Evolutionary conservation across 2,113 vertebrate genomes (phyloP).

Genomic region (Triplophysa siluroides): DNA sequence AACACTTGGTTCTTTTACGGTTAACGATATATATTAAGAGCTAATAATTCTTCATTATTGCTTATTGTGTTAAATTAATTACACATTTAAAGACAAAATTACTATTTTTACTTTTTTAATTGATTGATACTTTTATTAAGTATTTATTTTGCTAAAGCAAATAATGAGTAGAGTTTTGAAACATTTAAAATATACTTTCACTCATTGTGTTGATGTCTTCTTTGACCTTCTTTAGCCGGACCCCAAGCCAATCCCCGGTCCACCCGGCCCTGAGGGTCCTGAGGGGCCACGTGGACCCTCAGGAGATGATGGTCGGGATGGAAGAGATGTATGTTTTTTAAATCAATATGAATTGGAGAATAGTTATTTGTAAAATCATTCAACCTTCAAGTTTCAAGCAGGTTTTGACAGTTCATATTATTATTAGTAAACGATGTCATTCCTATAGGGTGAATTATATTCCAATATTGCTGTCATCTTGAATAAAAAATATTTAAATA

Average conservation of each 20-base stretch:
- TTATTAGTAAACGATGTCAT: no score
- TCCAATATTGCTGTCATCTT: no score
- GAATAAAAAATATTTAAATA: no score
- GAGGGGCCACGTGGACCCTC: slow-evolving; percentile 69
- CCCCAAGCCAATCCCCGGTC: slow-evolving; percentile 69
- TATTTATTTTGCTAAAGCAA: background rate
- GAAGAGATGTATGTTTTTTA: slow-evolving; percentile 72
- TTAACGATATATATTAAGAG: background rate
- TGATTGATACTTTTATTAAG: slow-evolving; percentile 1
- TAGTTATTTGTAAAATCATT: background rate
- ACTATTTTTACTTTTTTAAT: background rate
- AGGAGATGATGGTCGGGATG: slow-evolving; percentile 76
- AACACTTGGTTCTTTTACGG: background rate
- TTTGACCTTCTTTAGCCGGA: slow-evolving; percentile 67
- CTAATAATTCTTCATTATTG: background rate
- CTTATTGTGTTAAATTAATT: background rate
- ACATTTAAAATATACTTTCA: background rate
- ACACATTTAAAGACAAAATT: no score
- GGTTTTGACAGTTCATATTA: no score
- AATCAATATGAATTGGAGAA: background rate
- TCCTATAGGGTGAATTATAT: no score
- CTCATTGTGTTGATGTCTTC: slow-evolving; percentile 30
- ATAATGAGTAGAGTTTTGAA: background rate
- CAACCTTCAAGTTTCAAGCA: no score
- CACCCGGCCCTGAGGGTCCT: slow-evolving; percentile 68